Evolutionary conservation across 2,888 invertebrate species (phyloP), one percentile per base, ranked within the genome.

Genomic region (Epistrophe grossulariae): DNA sequence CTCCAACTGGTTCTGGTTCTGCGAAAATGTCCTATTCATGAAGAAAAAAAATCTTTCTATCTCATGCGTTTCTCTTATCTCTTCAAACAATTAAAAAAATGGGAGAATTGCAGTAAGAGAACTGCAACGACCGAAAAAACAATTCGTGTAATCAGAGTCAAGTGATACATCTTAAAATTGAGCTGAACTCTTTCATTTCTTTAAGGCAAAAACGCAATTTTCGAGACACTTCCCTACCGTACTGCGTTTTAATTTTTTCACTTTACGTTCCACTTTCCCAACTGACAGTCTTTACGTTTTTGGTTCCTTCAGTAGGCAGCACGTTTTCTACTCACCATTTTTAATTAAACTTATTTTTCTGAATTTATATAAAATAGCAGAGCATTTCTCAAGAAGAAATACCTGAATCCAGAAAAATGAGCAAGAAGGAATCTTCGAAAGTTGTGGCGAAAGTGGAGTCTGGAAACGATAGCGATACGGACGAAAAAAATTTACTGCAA

Each of bases 271-370:
- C 57, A 71, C 57, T 62, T 50, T 10, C 8, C 45, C 11, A 38
- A 68, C 52, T 87, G 87, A 87, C 87, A 82, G 74, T 83, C 83
- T 87, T 83, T 87, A 87, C 87, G 74, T 87, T 87, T 87, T 76
- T 50, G 87, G 48, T 79, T 82, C 70, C 71, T 82, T 74, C 71
- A 52, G 74, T 31, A 71, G 79, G 85, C 70, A 87, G 85, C 85
- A 87, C 87, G 87, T 87, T 87, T 84, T 82, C 79, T 35, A 52
- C 79, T 60, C 52, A 52, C 72, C 45, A 68, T 40, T 77, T 84
- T 82, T 79, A 76, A 82, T 87, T 79, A 68, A 57, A 82, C 72
- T 79, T 79, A 82, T 82, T 74, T 87, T 70, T 72, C 82, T 79
- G 66, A 76, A 45, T 79, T 79, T 55, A 48, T 55, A 62, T 24